These are phyloP conservation scores for Dasyurus viverrinus DNA, from an alignment of 2,113 vertebrate genomes.

Conservation along the genomic window DNA sequence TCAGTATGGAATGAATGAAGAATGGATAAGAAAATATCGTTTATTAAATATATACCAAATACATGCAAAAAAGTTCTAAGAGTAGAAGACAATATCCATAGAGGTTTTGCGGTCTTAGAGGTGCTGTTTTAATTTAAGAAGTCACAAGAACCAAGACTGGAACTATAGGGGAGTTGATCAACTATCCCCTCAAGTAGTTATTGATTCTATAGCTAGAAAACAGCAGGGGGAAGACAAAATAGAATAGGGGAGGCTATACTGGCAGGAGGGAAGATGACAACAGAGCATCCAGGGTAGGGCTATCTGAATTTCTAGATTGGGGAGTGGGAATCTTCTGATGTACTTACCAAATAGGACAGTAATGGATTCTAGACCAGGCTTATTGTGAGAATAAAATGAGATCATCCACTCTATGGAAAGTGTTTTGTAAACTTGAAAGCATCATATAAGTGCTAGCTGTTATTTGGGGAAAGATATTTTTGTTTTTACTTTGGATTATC, in stretches of 20 bases:
- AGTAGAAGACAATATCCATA: neutral
- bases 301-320: neutral
- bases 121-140: neutral
- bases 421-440: neutral
- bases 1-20: neutral
- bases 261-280: neutral
- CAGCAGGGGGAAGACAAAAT: neutral
- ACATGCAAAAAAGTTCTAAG: neutral
- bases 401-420: neutral
- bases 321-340: neutral
- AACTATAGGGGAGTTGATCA: neutral
- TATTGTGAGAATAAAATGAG: neutral
- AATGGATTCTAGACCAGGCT: neutral
- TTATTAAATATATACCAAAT: neutral
- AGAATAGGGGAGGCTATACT: neutral
- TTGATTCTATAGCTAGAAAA: neutral
- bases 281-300: neutral
- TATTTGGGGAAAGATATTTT: neutral
- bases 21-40: neutral
- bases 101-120: neutral
- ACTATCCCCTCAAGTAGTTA: neutral
- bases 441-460: neutral
- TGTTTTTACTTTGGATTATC: neutral
- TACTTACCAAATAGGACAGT: neutral
- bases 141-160: neutral